Base-by-base conservation (phyloP, 2,797 vertebrate genomes). In the Chaenodraco wilsoni region DNA sequence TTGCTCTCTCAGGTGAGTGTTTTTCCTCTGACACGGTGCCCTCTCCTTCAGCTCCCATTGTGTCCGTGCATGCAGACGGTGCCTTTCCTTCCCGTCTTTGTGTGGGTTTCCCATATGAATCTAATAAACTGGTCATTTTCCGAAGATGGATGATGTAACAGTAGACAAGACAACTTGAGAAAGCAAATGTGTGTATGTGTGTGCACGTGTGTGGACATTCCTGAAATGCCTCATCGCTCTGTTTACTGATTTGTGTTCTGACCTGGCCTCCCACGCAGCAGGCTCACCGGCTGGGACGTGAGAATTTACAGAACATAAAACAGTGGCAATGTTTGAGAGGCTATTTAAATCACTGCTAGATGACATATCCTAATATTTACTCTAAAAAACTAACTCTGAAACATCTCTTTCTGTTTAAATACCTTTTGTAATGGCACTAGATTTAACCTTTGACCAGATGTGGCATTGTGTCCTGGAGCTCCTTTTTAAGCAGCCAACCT, bases 31-130 rank as follows among this genome's bases (percentile, higher is more conserved):
- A 45, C 71, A 72, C 41, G 0, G 8, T 67, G 80, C 56, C 63
- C 68, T 65, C 40, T 67, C n/a, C 17, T 73, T 21, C 43, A n/a
- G 50, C 52, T 68, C 74, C 65, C 65, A 77, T 83, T 83, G 77
- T 85, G 62, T 86, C 60, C 58, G 0, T 45, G 17, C 46, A 54
- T 69, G 69, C 73, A 72, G 76, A 81, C 74, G 43, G 45, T 51
- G 45, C 16, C 49, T 75, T 90, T 91, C 88, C 91, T 93, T 93
- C 89, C 88, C 0, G 40, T 71, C 87, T 86, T 87, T 91, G 88
- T 90, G 78, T 67, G 52, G 52, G 37, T 69, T 80, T 70, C 58
- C 40, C 74, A 78, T 74, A 60, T 62, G 68, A 86, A 62, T 76
- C 71, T 46, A 88, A 86, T 87, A 83, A 84, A 81, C 79, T 46